Evolutionary conservation across 2,113 vertebrate genomes (phyloP), one percentile per base, ranked within the genome.

Genomic region (Gobiocypris rarus): DNA sequence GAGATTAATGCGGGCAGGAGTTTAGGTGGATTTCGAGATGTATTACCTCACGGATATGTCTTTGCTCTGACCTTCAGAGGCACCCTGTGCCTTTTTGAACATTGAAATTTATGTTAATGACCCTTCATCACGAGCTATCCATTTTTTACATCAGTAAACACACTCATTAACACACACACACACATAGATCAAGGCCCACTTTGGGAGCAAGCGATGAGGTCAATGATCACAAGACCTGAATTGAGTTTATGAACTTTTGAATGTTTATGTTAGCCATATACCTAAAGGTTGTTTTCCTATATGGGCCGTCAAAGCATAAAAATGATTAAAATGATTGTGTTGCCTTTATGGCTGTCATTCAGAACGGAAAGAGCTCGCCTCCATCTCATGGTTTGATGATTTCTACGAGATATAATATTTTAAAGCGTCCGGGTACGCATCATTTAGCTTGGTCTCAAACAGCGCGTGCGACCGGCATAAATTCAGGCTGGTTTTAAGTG

Each of bases 21-120:
- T 24, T 34, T 31, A 81, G 48, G 45, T 70, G 63, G 80, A 82
- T 77, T 59, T 77, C 22, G 24, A 77, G 19, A 58, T 52, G 80
- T 9, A 70, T 70, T 70, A 77, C 65, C 82, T 83, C 50, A 59
- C 34, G 1, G 28, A 67, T 28, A 26, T 31, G n/a, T 48, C 65
- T 76, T 71, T 80, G 84, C 80, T 73, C 83, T 86, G 82, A 83
- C 86, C 83, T 87, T 83, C 76, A 82, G 52, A 48, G n/a, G 41
- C 9, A 34, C 74, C 71, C 82, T 41, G 70, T 31, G 74, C 74
- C 28, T 71, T 79, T 78, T 41, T 41, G 41, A 50, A 61, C 28
- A 71, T 56, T 58, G 31, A 82, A 86, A 86, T 88, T 75, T 80
- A 82, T 87, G 86, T 63, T 84, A 87, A 85, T 87, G 78, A 84